A percentile compares a stretch with the other conserved stretches of the same genome.
phyloP scores from a whole-genome alignment of 1,140 invertebrate species.

The Marisa cornuarietis region DNA sequence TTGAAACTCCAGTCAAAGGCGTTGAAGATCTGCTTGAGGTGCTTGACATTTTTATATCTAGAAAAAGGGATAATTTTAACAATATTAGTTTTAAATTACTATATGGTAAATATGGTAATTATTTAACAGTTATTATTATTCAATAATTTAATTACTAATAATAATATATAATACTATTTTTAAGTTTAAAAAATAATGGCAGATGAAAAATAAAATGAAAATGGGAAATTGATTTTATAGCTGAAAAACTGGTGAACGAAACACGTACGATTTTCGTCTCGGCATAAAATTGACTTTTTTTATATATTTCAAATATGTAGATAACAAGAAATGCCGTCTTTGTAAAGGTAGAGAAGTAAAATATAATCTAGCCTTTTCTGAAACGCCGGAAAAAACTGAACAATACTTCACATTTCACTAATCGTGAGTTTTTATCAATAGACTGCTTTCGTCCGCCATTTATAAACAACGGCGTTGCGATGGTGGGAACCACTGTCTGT shows the following conservation, averaged over 20 bases:
- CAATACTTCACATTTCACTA: no score
- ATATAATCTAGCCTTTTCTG: no score
- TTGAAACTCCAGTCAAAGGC: conserved; percentile 40
- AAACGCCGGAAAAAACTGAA: no score
- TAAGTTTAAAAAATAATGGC: neutral
- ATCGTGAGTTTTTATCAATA: neutral
- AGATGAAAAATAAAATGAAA: no score
- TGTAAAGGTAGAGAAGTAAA: no score
- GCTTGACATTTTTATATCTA: conserved; percentile 25
- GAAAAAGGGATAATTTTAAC: neutral
- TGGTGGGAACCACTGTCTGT: neutral
- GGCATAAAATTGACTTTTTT: no score
- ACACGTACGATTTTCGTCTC: no score
- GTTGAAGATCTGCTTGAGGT: conserved; percentile 35
- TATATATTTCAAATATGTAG: no score
- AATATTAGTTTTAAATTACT: neutral
- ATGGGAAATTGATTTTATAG: neutral
- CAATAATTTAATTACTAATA: no score
- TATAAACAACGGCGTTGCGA: conserved; percentile 23
- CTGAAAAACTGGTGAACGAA: neutral
- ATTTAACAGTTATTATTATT: neutral
- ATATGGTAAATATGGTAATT: neutral
- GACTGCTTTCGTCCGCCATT: conserved; percentile 11
- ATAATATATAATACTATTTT: neutral
- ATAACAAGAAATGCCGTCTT: no score